These are phyloP conservation scores for Cheilosia grossa DNA, from an alignment of 2,888 invertebrate genomes.

Conservation along the genomic window DNA sequence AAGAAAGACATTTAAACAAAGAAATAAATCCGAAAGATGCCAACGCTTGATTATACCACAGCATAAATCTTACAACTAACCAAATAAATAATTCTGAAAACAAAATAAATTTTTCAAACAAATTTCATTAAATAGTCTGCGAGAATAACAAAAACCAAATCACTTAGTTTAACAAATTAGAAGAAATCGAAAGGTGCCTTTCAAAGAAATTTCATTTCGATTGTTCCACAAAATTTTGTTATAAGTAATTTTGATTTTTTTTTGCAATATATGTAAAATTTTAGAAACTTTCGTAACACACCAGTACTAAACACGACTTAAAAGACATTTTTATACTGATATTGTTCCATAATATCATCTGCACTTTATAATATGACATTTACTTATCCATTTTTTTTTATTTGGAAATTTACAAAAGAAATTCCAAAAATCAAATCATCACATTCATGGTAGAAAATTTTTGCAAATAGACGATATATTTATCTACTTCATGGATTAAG, in stretches of 20 bases:
- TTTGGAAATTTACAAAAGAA: conserved; percentile 4
- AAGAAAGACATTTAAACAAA: conserved; percentile 14
- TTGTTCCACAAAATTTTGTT: conserved; percentile 1
- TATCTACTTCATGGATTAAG: conserved; percentile 38
- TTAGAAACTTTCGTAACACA: conserved; percentile 15
- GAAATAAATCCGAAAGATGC: conserved; percentile 66
- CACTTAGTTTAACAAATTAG: conserved; percentile 42
- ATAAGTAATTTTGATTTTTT: conserved; percentile 11
- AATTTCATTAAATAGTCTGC: conserved; percentile 24
- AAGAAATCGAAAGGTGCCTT: conserved; percentile 74
- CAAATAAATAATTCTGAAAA: conserved; percentile 35
- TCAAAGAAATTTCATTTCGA: conserved; percentile 44
- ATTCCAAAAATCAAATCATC: not conserved
- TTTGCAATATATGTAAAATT: conserved; percentile 9
- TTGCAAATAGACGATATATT: conserved; percentile 26
- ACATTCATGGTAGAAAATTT: conserved; percentile 19
- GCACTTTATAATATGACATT: conserved; percentile 52
- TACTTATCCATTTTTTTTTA: not conserved
- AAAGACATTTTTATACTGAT: conserved; percentile 54
- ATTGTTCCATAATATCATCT: conserved; percentile 23
- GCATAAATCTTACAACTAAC: conserved; percentile 11
- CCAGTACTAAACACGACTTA: conserved; percentile 40
- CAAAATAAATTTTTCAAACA: conserved; percentile 41
- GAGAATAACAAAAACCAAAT: conserved; percentile 7
- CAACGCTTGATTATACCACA: conserved; percentile 63